Percentiles rank a stretch among this genome's conserved stretches.
Evolutionary conservation across 2,888 invertebrate genomes (phyloP).

Genomic region (Congeria kusceri): DNA sequence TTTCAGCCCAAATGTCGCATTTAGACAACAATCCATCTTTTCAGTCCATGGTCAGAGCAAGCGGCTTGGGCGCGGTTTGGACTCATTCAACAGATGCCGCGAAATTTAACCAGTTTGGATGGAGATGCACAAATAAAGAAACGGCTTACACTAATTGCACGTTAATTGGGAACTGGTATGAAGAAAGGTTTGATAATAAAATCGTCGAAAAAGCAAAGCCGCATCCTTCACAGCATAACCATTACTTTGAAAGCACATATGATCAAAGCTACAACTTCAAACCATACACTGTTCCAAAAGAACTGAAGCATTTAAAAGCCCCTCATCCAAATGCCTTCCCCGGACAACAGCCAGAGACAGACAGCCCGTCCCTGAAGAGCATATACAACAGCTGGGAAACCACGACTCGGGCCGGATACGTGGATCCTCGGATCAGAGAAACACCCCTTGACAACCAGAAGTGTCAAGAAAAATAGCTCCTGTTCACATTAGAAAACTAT

Average conservation of each 20-base stretch:
- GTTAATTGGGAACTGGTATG: constrained; percentile 83
- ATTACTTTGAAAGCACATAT: constrained; percentile 81
- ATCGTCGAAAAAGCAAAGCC: constrained; percentile 75
- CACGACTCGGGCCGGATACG: constrained; percentile 80
- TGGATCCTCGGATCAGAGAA: constrained; percentile 75
- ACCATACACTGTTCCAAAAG: constrained; percentile 77
- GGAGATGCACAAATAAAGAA: constrained; percentile 82
- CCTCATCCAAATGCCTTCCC: constrained; percentile 81
- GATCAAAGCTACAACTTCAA: constrained; percentile 74
- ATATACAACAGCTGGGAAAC: constrained; percentile 83
- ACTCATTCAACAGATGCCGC: constrained; percentile 74
- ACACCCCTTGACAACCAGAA: constrained; percentile 59
- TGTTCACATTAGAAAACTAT: too few relatives aligned
- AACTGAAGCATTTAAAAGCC: constrained; percentile 80
- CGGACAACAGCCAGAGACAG: constrained; percentile 83
- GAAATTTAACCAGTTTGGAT: constrained; percentile 81
- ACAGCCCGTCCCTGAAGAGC: constrained; percentile 70
- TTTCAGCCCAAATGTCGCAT: constrained; percentile 52
- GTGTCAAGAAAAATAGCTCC: too few relatives aligned
- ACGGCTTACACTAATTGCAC: constrained; percentile 75
- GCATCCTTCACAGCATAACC: constrained; percentile 82
- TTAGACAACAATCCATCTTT: constrained; percentile 74
- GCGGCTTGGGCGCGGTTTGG: constrained; percentile 80
- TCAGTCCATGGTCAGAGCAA: constrained; percentile 77
- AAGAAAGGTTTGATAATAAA: constrained; percentile 80